Conservation (phyloP, 2,888 invertebrate genomes). For the Malthinus seriepunctatus region DNA sequence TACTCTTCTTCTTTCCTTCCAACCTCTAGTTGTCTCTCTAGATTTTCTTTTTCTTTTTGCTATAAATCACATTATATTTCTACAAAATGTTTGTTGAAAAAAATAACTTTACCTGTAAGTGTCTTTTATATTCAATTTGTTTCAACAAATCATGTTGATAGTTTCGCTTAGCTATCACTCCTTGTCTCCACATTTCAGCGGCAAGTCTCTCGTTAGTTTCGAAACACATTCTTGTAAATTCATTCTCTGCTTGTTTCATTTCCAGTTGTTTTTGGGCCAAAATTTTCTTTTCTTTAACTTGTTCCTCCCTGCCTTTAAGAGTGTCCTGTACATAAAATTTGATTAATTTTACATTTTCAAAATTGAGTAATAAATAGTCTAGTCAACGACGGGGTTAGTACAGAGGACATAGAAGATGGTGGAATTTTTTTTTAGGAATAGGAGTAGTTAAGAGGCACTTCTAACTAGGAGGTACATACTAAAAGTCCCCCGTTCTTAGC, state of each 20-base stretch:
- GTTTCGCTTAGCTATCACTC: constrained; percentile 40
- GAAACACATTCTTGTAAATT: constrained; percentile 42
- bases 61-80: constrained; percentile 23
- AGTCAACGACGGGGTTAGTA: no score
- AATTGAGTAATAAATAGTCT: no score
- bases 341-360: no score
- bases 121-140: constrained; percentile 51
- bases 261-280: constrained; percentile 42
- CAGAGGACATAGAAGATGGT: no score
- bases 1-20: constrained; percentile 47
- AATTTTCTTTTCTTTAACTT: constrained; percentile 44
- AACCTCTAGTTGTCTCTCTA: constrained; percentile 44
- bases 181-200: constrained; percentile 45
- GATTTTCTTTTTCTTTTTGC: constrained; percentile 46
- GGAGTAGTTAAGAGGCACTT: no score
- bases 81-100: not conserved
- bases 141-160: constrained; percentile 49
- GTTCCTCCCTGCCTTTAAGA: constrained; percentile 46
- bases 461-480: no score
- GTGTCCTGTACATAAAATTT: constrained; percentile 40
- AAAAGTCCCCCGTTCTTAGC: no score
- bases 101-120: constrained; percentile 43
- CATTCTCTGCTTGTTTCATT: constrained; percentile 48
- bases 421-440: no score
- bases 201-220: constrained; percentile 47